Conservation (phyloP, 2,113 vertebrate genomes). For the Gymnorhina tibicen region DNA sequence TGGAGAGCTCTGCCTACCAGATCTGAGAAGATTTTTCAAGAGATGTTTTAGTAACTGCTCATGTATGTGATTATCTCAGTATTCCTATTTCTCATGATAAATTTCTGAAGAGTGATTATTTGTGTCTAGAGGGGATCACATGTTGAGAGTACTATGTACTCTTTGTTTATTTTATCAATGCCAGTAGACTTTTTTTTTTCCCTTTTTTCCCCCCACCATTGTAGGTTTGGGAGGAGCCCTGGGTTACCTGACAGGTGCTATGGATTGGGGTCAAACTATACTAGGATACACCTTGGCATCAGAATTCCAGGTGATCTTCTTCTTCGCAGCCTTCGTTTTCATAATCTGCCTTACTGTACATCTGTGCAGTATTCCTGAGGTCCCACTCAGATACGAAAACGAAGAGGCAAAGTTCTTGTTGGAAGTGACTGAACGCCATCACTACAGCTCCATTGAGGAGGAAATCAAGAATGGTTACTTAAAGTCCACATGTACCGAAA, state of each 20-base stretch:
- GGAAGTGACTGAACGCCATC: slow-evolving; percentile 35
- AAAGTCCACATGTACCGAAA: slow-evolving; percentile 45
- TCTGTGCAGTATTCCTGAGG: slow-evolving; percentile 91
- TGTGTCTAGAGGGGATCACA: not conserved
- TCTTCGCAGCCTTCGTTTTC: slow-evolving; percentile 86
- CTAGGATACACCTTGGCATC: slow-evolving; percentile 82
- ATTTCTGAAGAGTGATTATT: not conserved
- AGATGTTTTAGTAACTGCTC: not conserved
- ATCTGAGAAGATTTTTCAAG: not conserved
- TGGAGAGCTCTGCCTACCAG: not conserved
- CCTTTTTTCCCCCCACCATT: not conserved
- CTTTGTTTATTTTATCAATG: not conserved
- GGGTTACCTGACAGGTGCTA: slow-evolving; percentile 90
- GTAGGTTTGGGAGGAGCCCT: slow-evolving; percentile 91
- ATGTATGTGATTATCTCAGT: not conserved
- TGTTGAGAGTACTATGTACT: not conserved
- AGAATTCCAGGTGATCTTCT: slow-evolving; percentile 96
- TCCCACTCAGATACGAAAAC: slow-evolving; percentile 66
- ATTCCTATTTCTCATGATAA: not conserved
- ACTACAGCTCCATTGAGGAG: slow-evolving; percentile 76
- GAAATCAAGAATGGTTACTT: slow-evolving; percentile 59
- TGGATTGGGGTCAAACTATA: slow-evolving; percentile 88
- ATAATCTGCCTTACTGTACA: slow-evolving; percentile 81
- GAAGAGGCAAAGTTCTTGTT: slow-evolving; percentile 32
- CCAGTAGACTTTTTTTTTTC: not conserved